Evolutionary conservation across 30 jellyfish, hydroid and myxozoan genomes (phyloP).

Genomic region (Sanderia malayensis): DNA sequence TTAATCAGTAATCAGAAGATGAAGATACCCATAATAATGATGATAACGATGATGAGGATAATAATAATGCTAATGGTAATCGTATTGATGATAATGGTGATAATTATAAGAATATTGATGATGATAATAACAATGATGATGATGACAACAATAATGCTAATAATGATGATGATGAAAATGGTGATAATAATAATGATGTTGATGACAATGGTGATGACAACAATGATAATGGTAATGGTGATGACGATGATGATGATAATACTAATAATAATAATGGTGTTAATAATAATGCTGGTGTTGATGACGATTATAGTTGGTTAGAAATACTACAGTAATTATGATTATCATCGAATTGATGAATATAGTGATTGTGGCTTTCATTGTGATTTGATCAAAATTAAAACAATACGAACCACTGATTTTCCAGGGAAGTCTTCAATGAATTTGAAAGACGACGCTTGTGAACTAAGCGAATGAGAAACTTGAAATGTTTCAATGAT

Average conservation of each 20-base stretch:
- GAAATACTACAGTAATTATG: no score
- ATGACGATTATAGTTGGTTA: background rate
- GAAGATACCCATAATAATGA: no score
- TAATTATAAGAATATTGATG: background rate
- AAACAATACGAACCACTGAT: conserved; percentile 5
- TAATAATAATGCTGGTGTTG: background rate
- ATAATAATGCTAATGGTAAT: no score
- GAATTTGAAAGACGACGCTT: background rate
- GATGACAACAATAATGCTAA: background rate
- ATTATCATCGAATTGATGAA: no score
- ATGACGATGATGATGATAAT: background rate
- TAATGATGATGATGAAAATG: background rate
- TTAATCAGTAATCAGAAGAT: no score
- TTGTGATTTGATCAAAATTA: no score
- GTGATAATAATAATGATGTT: background rate
- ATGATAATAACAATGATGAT: background rate
- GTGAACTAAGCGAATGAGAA: conserved; percentile 9
- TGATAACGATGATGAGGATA: no score
- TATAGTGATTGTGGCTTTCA: no score
- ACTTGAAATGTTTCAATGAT: conserved; percentile 4
- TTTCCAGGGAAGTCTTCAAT: conserved; percentile 27
- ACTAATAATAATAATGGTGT: background rate
- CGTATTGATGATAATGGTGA: background rate
- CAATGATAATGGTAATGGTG: background rate
- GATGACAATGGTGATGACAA: background rate